phyloP scores from a whole-genome alignment of 2,797 vertebrate genomes.

The Nothura maculosa region DNA sequence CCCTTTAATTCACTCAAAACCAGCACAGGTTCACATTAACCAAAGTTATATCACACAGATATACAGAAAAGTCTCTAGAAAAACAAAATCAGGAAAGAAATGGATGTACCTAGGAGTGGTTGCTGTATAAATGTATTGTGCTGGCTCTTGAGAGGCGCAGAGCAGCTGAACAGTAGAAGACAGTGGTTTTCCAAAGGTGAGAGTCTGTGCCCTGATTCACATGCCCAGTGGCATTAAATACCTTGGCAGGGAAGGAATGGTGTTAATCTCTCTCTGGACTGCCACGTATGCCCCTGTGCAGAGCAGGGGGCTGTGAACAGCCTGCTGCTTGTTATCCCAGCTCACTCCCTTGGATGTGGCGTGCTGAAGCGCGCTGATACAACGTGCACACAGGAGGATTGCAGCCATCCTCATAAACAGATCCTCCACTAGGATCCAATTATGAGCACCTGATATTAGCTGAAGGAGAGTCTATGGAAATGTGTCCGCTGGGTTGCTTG shows the following conservation, averaged over 20 bases:
- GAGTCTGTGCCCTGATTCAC: not conserved
- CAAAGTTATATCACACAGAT: not conserved
- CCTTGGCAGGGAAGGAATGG: not conserved
- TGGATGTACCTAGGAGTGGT: not conserved
- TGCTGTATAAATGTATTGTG: not conserved
- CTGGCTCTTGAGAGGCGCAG: not conserved
- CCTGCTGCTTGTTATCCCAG: not conserved
- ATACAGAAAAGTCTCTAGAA: not conserved
- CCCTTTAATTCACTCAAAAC: not conserved
- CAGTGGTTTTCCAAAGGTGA: not conserved
- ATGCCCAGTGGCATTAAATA: not conserved
- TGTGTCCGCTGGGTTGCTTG: not conserved
- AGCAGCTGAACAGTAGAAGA: not conserved
- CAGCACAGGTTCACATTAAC: not conserved
- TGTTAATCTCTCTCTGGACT: not conserved
- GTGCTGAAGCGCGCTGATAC: not conserved
- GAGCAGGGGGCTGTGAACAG: not conserved
- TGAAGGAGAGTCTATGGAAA: not conserved
- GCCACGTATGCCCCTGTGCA: not conserved
- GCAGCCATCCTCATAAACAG: constrained; percentile 2
- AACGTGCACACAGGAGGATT: not conserved
- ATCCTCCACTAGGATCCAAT: not conserved
- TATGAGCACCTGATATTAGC: not conserved
- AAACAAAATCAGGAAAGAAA: not conserved
- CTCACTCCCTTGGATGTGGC: not conserved